Evolutionary conservation across 1,140 invertebrate genomes (phyloP), one percentile per base, ranked within the genome.

Genomic region (Drosophila biarmipes): DNA sequence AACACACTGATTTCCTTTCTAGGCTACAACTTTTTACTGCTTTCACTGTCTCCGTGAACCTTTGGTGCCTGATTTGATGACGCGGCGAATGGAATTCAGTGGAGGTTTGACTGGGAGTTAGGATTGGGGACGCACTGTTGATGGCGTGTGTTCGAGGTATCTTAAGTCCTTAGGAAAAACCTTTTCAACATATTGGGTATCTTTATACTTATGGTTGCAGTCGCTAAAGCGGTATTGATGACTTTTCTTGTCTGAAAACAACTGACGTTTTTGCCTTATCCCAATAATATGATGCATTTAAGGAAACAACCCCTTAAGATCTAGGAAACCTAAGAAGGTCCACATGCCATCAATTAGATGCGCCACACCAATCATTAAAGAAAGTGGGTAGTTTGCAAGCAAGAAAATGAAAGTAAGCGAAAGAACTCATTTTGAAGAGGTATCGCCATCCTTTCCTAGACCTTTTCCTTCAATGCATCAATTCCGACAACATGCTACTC

Each of bases 21-120:
- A 29, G 55, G 17, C 31, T n/a, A 55, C 49, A 71, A 73, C 56
- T 64, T 86, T 86, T 86, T 86, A 86, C 82, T 86, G 75, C 81
- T 75, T 86, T 72, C 51, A 59, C 56, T 54, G 21, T 69, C 78
- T 78, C 78, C 69, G 73, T 86, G 78, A 78, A 69, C 63, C 76
- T 87, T 86, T 78, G 78, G 58, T 52, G 38, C 69, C 69, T 89
- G 71, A 87, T 81, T 86, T 86, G 81, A 86, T 86, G 81, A 87
- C 82, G 78, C 62, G 37, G 63, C 72, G 46, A 45, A 42, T 51
- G 49, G 34, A 43, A 38, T 74, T 38, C 43, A 55, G 38, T 74
- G 76, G 66, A 58, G 81, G 52, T 64, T 67, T 38, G 73, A 45
- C 56, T 63, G 68, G 63, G 49, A 56, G 64, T 76, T 63, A 21